Base-by-base conservation (phyloP, 1,140 invertebrate genomes). In the Dolichoris vasculosae region DNA sequence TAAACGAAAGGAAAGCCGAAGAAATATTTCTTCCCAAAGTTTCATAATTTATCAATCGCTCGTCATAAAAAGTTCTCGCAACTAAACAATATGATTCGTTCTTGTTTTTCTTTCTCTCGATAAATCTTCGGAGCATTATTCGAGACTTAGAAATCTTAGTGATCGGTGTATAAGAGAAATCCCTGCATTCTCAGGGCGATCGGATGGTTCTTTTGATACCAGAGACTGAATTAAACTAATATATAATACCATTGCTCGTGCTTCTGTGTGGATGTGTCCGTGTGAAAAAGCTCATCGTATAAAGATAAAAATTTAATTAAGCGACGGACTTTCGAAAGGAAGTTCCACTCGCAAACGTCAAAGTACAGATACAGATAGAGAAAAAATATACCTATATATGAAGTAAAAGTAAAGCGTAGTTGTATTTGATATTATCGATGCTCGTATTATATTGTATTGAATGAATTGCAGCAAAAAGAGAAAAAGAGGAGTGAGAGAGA, bases 361-460 rank as follows among this genome's bases (percentile, higher is more conserved):
- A 51, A 82, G 59, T 85, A 76, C 43, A 85, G 30, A 80, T 76
- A 76, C 11, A 76, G 77, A 80, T 59, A 73, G 51, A 71, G 32
- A 80, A 81, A 73, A 75, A 67, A 32, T 69, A 82, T 85, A 85
- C n/a, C 43, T 76, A 48, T 82, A 82, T 76, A 71, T n/a, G 17
- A 76, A 67, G 64, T 71, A 85, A 73, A 82, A 71, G 46, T 73
- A 75, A 55, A 75, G 84, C 63, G 84, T 85, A 85, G 79, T 85
- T 85, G 84, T 82, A 82, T 85, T 85, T 85, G 79, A 81, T 85
- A 81, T 85, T 85, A 85, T 85, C 77, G 78, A 85, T 82, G 79
- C 84, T 85, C 64, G 77, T 85, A 85, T 76, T 81, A 81, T 71
- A 76, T 59, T 82, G 84, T 76, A 67, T 51, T 76, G 84, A 82